Base-by-base conservation (phyloP, 2,888 invertebrate species). In the Athrips mouffetella region DNA sequence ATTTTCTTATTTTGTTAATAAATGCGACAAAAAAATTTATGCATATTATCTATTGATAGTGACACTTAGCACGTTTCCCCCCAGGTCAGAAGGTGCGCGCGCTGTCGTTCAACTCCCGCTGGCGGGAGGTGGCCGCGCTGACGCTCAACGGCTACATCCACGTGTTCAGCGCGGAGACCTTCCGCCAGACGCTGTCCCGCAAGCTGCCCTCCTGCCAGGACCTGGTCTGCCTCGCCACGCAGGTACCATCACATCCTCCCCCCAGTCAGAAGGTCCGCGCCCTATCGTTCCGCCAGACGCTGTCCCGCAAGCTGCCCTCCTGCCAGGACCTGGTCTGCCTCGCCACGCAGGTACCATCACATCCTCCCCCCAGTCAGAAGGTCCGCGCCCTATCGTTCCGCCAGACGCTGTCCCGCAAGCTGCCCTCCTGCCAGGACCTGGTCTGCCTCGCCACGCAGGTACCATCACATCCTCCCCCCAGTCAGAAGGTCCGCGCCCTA, bases 101-200 rank as follows among this genome's bases (percentile, higher is more conserved):
- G 13, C 81, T 98, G 29, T 94, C 95, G 15, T 98, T 96, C 76
- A 97, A 98, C 83, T 91, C 93, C 61, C 91, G 92, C 13, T 94
- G 94, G 78, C 92, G 94, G 60, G 97, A 98, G 86, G 92, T 98
- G 51, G 97, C 96, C 0, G 96, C 96, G 7, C 88, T 98, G 1
- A 97, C 97, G 0, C 89, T 98, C 7, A 98, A 98, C 82, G 97
- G 97, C 0, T 97, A 94, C 79, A 95, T 98, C 72, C 98, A 98
- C 84, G 93, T 98, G 62, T 98, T 97, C 92, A 95, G 93, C 84
- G 95, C 96, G 0, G 94, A 96, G 78, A 93, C 93, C 8, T 97
- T 98, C 80, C 92, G 92, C 53, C 97, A 97, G 90, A 96, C 94
- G 71, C 90, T 95, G 62, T 95, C 96, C 4, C 88, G 95, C 48